These are phyloP conservation scores for Furnarius figulus DNA, from an alignment of 2,113 vertebrate genomes.

Conservation along the genomic window DNA sequence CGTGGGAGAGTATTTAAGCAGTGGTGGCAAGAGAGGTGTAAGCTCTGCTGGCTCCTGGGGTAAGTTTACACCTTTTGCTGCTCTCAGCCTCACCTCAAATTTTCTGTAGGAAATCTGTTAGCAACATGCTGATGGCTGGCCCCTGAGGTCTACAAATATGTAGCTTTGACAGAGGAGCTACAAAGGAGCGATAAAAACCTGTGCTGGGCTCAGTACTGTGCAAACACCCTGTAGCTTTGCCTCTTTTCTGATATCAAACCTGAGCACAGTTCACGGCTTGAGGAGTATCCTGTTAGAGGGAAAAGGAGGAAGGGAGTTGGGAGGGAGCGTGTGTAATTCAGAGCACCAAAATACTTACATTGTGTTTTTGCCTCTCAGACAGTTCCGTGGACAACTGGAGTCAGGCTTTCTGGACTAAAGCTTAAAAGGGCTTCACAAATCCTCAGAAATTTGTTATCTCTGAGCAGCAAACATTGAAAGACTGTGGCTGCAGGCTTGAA, in stretches of 20 bases:
- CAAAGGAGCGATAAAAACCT: not conserved
- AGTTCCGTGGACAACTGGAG: not conserved
- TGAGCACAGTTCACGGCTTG: not conserved
- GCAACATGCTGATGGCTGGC: not conserved
- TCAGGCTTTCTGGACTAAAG: not conserved
- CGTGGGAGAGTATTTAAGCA: not conserved
- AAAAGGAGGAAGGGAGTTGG: not conserved
- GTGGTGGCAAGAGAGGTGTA: not conserved
- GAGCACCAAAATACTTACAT: not conserved
- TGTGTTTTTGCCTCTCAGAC: not conserved
- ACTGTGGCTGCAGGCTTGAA: not conserved
- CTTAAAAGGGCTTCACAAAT: not conserved
- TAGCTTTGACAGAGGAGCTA: not conserved
- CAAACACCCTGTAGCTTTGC: not conserved
- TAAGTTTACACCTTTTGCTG: not conserved
- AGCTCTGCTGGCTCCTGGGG: not conserved
- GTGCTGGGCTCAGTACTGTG: not conserved
- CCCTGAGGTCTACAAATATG: not conserved
- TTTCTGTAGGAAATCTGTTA: not conserved
- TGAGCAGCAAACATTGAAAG: not conserved
- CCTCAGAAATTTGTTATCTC: not conserved
- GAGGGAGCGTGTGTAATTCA: not conserved
- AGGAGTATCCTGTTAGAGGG: not conserved
- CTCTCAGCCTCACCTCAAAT: not conserved
- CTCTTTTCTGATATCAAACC: not conserved